Evolutionary conservation across 2,888 invertebrate species (phyloP), one percentile per base, ranked within the genome.

Genomic region (Rotaria magnacalcarata): DNA sequence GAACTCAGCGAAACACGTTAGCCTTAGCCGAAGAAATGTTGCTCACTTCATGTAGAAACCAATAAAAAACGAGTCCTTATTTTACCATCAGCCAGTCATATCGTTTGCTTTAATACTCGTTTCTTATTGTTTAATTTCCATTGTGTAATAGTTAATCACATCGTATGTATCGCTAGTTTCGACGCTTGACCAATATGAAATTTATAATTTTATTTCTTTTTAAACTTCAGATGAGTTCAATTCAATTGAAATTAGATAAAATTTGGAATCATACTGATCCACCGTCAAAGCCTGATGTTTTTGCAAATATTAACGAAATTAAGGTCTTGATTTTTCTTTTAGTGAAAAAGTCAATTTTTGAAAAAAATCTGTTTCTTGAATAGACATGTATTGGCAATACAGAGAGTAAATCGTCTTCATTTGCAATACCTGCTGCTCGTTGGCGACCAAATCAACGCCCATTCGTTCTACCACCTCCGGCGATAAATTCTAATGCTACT

Each of bases 401-500:
- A 3, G 14, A 67, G 27, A 11, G 27, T n/a, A n/a, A 67, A 6
- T 27, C 34, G 0, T 27, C 67, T 34, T 34, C 67, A 16, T 27
- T n/a, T 67, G 5, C 67, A 67, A 10, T 27, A 3, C 67, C 67
- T 11, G 4, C n/a, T 67, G 27, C 27, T 27, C 67, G 67, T 34
- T 67, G 67, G 67, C 67, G 67, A 67, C 67, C 67, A 34, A 67
- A 67, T 34, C 67, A 67, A 34, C 67, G 14, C 34, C 67, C 34
- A 67, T 67, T 67, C 34, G 16, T 34, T 67, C 67, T 67, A 14
- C 67, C 67, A 67, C 34, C 67, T 34, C 34, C 2, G 5, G 11
- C 67, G 34, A 34, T 5, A 34, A 67, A 67, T 67, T 27, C 67
- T 2, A 27, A 67, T 67, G 14, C 14, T 27, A 34, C 67, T 34